Base-by-base conservation (phyloP, 2,888 invertebrate genomes). In the Morpho achilles region DNA sequence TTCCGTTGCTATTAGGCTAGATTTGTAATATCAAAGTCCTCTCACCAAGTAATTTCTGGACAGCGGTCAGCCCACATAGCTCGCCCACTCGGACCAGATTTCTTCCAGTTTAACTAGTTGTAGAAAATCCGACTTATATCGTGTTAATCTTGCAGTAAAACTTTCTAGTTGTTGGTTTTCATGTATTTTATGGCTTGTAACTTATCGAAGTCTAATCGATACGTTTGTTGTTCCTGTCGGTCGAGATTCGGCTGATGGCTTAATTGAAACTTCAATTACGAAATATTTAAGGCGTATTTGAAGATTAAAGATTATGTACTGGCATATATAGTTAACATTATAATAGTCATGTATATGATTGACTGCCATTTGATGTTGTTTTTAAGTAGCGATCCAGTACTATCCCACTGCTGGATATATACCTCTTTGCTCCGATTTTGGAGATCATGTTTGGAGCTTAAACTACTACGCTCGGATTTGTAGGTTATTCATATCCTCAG, bases 61-160 rank as follows among this genome's bases (percentile, higher is more conserved):
- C 64, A 71, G 69, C 69, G 71, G 69, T 72, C 72, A 68, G 62
- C 75, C 79, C 74, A 81, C 74, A 66, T 66, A 66, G 59, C 66
- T 62, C 77, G 67, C 81, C 82, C 74, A 84, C 84, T 72, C 74
- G 56, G 58, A 73, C 76, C 67, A 74, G 75, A 81, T 82, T 82
- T 79, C 79, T 75, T 76, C 70, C 71, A 62, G 55, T 62, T 46
- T 48, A 57, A 62, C 58, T 56, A 46, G 60, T 58, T 50, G 58
- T 49, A 55, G 54, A 43, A 56, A 58, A 53, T 56, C 56, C 56
- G 43, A 53, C 58, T 57, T 51, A 61, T 63, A 56, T 50, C 51
- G 59, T 53, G 60, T 59, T 63, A 59, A 63, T 61, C 64, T 60
- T 58, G 58, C 59, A 58, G 59, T 60, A 54, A 52, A 52, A 62